These are phyloP conservation scores for Pteria penguin DNA, from an alignment of 2,888 invertebrate genomes.

Conservation along the genomic window DNA sequence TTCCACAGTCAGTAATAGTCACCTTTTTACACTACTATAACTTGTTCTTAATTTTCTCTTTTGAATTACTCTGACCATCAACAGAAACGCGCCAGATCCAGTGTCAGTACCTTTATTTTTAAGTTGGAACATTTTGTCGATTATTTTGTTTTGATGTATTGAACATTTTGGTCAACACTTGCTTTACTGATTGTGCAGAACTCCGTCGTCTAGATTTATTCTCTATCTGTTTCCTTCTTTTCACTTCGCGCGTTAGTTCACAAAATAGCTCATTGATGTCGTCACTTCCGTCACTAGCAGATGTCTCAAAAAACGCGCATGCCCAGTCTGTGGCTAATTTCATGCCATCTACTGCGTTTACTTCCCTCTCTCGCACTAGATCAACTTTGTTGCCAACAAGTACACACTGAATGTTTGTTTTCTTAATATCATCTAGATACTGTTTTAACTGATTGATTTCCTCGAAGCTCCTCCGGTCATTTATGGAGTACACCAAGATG, in stretches of 20 bases:
- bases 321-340: constrained; percentile 73
- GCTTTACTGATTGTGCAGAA: constrained; percentile 72
- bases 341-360: constrained; percentile 72
- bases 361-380: constrained; percentile 71
- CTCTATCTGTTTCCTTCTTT: constrained; percentile 70
- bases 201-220: constrained; percentile 74
- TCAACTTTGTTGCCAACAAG: constrained; percentile 77
- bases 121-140: no score
- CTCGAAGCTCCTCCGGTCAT: constrained; percentile 75
- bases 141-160: constrained; percentile 53
- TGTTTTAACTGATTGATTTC: constrained; percentile 68
- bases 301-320: constrained; percentile 77
- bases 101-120: no score
- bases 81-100: no score
- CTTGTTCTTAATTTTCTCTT: no score
- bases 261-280: constrained; percentile 77
- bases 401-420: constrained; percentile 74
- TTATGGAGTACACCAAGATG: constrained; percentile 75
- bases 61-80: no score
- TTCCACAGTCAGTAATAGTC: no score
- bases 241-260: constrained; percentile 77
- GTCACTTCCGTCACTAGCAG: constrained; percentile 77
- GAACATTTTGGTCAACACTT: constrained; percentile 54
- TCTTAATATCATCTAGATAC: constrained; percentile 72
- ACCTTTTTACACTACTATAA: no score